Evolutionary conservation across 1,140 invertebrate genomes (phyloP).

Genomic region (Neomicropteryx cornuta): DNA sequence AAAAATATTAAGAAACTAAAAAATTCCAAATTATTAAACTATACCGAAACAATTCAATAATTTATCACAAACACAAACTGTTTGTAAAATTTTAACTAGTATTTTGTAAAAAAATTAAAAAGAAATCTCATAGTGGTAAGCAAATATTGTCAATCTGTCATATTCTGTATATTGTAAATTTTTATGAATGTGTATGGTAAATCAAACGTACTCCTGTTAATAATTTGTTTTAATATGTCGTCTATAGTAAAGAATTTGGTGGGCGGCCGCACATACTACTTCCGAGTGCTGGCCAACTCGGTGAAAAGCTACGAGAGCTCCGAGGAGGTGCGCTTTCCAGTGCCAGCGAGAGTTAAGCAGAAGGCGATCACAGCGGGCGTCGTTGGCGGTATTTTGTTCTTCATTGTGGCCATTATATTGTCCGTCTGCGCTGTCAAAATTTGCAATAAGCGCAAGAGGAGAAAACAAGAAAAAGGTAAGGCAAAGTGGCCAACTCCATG

Average conservation of each 20-base stretch:
- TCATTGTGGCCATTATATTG: constrained; percentile 91
- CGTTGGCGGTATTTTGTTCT: constrained; percentile 89
- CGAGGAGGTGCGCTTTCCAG: constrained; percentile 75
- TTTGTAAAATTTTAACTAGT: too few species aligned
- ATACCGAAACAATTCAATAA: too few species aligned
- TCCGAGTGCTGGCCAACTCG: constrained; percentile 79
- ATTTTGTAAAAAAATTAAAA: too few species aligned
- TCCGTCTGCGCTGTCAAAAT: constrained; percentile 94
- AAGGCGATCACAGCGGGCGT: constrained; percentile 89
- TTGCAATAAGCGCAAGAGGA: constrained; percentile 90
- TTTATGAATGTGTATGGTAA: background rate
- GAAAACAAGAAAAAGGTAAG: constrained; percentile 95
- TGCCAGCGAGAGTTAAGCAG: constrained; percentile 79
- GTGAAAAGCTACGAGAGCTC: constrained; percentile 71
- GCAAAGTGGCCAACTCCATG: constrained; percentile 12
- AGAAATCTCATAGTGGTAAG: too few species aligned
- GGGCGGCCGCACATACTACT: constrained; percentile 80
- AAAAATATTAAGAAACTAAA: too few species aligned
- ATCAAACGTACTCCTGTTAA: background rate
- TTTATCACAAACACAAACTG: too few species aligned
- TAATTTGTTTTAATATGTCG: background rate
- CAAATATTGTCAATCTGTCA: too few species aligned
- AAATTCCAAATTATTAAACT: too few species aligned
- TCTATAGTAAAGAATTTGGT: constrained; percentile 85
- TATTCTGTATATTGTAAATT: too few species aligned